Evolutionary conservation across 1,140 invertebrate species (phyloP), one percentile per base, ranked within the genome.

Genomic region (Lutraria rhynchaena): DNA sequence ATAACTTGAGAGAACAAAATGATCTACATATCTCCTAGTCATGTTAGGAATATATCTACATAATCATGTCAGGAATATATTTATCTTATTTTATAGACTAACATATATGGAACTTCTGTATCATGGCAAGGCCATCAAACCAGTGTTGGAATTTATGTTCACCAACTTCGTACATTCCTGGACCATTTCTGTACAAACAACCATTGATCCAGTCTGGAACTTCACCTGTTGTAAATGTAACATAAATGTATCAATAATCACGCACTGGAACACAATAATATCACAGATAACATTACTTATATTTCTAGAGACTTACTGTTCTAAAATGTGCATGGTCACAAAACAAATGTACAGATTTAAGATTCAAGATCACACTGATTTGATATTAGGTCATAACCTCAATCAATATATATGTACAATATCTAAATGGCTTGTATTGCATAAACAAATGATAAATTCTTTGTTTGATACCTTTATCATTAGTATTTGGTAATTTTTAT

Each of bases 81-180:
- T n/a, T n/a, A n/a, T n/a, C n/a, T 41, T 41, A 41, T 41, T 41
- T 41, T 5, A 41, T 41, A 41, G 37, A 77, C 58, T 65, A 67
- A 77, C 71, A 60, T 11, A 91, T 86, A 33, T 69, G 71, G 89
- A 97, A 94, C 94, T 95, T 95, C 88, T 98, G 97, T 27, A 98
- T 85, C 57, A 97, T 92, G 1, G 96, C 96, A 0, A 96, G 95
- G 83, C 96, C 95, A 92, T 98, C 97, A 87, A 98, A 98, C 31
- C 97, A 90, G 91, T 98, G 97, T 57, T 96, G 93, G 85, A 95
- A 97, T 29, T 93, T 94, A 86, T 95, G 95, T n/a, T 95, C 91
- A 0, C 96, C 96, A 73, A 97, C 95, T 82, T 93, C 91, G 91
- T 96, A 96, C 71, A 94, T 95, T 3, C 97, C 97, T 0, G 97